Conservation (phyloP, 2,888 invertebrate genomes). For the Clepsis dumicolana region DNA sequence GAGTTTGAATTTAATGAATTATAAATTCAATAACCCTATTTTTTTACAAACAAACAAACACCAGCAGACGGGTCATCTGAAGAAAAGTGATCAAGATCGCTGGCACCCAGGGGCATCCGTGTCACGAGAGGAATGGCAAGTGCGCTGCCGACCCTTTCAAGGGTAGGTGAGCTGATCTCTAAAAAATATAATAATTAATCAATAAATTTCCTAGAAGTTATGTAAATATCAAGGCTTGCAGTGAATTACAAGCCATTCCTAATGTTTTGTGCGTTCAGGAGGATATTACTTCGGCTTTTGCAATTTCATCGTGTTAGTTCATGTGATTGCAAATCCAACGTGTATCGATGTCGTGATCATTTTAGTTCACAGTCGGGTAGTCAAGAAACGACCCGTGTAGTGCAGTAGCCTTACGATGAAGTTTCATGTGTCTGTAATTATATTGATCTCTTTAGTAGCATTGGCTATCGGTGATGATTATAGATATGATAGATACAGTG, state of each 20-base stretch:
- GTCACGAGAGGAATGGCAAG: too few relatives aligned
- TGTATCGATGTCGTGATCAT: slow-evolving; percentile 5
- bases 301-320: slow-evolving; percentile 7
- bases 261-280: slow-evolving; percentile 2
- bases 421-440: slow-evolving; percentile 49
- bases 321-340: slow-evolving; percentile 9
- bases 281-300: background rate
- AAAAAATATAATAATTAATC: too few relatives aligned
- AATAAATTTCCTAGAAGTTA: too few relatives aligned
- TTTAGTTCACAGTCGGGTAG: slow-evolving; percentile 15
- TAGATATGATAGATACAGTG: slow-evolving; percentile 65
- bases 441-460: slow-evolving; percentile 55
- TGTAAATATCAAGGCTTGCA: background rate
- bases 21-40: too few relatives aligned
- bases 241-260: background rate
- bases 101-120: too few relatives aligned
- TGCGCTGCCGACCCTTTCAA: too few relatives aligned
- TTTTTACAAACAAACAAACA: too few relatives aligned
- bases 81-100: too few relatives aligned
- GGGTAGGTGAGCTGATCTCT: too few relatives aligned
- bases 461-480: slow-evolving; percentile 50
- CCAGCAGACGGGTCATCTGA: too few relatives aligned
- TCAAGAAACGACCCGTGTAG: slow-evolving; percentile 22
- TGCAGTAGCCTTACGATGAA: slow-evolving; percentile 47
- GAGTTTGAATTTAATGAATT: too few relatives aligned